Evolutionary conservation across 2,888 invertebrate genomes (phyloP), one percentile per base, ranked within the genome.

Genomic region (Eristalinus aeneus): DNA sequence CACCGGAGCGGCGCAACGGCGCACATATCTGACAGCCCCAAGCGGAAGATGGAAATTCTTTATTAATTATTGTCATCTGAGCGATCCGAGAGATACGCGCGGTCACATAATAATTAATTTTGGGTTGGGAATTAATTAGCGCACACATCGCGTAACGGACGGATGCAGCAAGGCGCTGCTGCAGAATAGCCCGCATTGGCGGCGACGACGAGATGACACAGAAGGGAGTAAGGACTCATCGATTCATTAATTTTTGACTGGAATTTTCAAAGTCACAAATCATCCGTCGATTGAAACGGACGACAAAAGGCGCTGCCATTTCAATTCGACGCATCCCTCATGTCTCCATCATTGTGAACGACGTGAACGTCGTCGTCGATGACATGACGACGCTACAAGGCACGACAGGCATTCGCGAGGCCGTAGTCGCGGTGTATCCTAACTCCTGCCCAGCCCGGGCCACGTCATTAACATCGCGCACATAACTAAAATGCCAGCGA

Each of bases 401-500:
- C 77, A 81, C 60, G 77, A 73, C 81, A 81, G 77, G 77, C 85
- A 81, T 77, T 69, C 81, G 73, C 10, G 60, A 46, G 36, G 46
- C 5, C n/a, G 39, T 39, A 39, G 12, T n/a, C n/a, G 8, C 46
- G 46, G 46, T 46, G 16, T 16, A 16, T 46, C 46, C 46, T 16
- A 8, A 46, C 64, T 61, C 16, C 23, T 34, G 32, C 72, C 8
- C 68, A 34, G 32, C n/a, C 53, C 39, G 67, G 61, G 71, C 46
- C 79, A 78, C 76, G 81, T 83, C 87, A 86, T 87, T 83, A 83
- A 84, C 75, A 78, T 75, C 85, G 79, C 71, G 72, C 80, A 82
- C 88, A 88, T 89, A 88, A 74, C 84, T 86, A 39, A 88, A 88
- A 89, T 89, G 88, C 83, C 88, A 88, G 65, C 86, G 90, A 91